These are phyloP conservation scores for Melanostoma mellinum DNA, from an alignment of 2,888 invertebrate genomes.

Conservation along the genomic window DNA sequence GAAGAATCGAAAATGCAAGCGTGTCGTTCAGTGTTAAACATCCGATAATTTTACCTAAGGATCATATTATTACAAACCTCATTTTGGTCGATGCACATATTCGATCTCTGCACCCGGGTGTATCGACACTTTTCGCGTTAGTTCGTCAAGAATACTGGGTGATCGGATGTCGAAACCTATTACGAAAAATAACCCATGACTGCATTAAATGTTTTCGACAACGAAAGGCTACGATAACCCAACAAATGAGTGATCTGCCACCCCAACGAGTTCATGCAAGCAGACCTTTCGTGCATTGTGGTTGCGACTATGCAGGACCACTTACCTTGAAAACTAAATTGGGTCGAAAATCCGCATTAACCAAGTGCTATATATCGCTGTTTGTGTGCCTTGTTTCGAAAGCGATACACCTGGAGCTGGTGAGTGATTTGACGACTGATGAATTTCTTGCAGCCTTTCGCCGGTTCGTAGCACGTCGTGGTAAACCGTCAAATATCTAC, in stretches of 20 bases:
- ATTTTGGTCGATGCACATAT: conserved; percentile 5
- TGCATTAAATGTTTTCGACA: conserved; percentile 25
- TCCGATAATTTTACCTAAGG: conserved; percentile 25
- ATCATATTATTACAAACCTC: conserved; percentile 2
- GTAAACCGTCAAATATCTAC: conserved; percentile 47
- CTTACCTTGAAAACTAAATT: conserved; percentile 18
- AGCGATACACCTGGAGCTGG: conserved; percentile 43
- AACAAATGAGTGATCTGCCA: conserved; percentile 41
- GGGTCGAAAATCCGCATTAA: neutral
- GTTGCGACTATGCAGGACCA: conserved; percentile 53
- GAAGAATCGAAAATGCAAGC: too few relatives aligned
- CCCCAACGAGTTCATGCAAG: conserved; percentile 14
- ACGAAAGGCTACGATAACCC: conserved; percentile 1
- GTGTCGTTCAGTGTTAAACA: conserved; percentile 39
- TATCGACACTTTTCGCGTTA: conserved; percentile 12
- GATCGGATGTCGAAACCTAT: conserved; percentile 1
- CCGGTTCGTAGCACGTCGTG: conserved; percentile 46
- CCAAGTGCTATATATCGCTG: conserved; percentile 49
- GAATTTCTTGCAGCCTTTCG: conserved; percentile 44
- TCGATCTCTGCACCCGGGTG: conserved; percentile 11
- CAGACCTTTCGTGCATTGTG: conserved; percentile 39
- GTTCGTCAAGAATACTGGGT: conserved; percentile 20
- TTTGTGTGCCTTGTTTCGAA: conserved; percentile 46
- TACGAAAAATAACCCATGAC: conserved; percentile 8
- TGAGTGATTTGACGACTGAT: conserved; percentile 50